phyloP scores from a whole-genome alignment of 2,888 invertebrate species.

The Masnerella sp. region DNA sequence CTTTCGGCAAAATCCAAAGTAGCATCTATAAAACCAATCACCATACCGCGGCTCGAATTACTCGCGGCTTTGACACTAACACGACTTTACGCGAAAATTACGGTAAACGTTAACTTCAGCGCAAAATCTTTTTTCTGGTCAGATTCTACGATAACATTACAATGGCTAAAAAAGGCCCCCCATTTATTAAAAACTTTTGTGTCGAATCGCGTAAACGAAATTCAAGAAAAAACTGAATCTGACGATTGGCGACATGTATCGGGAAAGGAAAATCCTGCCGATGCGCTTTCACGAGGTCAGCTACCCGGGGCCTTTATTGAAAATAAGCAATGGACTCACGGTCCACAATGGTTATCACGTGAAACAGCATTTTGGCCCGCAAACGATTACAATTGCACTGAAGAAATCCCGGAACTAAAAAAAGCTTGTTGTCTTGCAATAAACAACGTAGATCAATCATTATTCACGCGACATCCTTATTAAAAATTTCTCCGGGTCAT shows the following conservation, averaged over 20 bases:
- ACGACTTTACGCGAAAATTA: neutral
- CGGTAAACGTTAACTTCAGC: neutral
- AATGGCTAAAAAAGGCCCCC: conserved; percentile 14
- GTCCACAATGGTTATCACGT: neutral
- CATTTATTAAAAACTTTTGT: conserved; percentile 20
- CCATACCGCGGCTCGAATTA: neutral
- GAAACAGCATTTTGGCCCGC: neutral
- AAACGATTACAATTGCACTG: no score
- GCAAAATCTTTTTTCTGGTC: conserved; percentile 11
- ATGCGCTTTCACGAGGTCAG: conserved; percentile 8
- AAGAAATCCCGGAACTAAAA: no score
- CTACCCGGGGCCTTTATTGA: neutral
- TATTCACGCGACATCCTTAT: no score
- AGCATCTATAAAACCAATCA: neutral
- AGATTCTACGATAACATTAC: conserved; percentile 14
- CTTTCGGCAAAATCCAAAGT: neutral
- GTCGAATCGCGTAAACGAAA: conserved; percentile 13
- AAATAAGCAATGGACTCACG: neutral
- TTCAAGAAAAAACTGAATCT: conserved; percentile 14
- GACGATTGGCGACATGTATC: conserved; percentile 32
- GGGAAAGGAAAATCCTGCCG: conserved; percentile 34
- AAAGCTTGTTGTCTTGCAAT: no score
- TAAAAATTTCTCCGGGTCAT: no score
- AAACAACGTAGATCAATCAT: no score
- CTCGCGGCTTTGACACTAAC: conserved; percentile 5